A percentile compares a stretch with the other conserved stretches of the same genome.
phyloP scores from a whole-genome alignment of 2,797 vertebrate genomes.

The Nasua narica region DNA sequence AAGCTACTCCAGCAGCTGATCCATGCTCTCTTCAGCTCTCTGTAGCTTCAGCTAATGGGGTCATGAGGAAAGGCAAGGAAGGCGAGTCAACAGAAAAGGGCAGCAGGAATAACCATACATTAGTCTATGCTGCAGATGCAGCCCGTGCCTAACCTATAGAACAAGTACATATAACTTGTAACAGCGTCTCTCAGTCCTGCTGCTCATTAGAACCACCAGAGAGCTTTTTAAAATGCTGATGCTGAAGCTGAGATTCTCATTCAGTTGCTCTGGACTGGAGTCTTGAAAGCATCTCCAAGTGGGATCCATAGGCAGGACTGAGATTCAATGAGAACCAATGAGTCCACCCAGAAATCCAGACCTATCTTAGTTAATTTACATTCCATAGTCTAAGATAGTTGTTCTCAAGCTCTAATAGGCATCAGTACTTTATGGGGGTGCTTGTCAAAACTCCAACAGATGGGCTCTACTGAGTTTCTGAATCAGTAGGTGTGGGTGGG shows the following conservation, averaged over 20 bases:
- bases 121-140: neutral
- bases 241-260: neutral
- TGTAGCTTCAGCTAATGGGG: neutral
- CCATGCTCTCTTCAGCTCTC: neutral
- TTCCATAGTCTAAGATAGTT: neutral
- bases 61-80: neutral
- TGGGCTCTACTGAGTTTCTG: neutral
- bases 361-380: neutral
- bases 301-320: neutral
- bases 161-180: neutral
- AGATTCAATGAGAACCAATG: neutral
- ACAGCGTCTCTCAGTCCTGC: neutral
- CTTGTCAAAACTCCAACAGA: neutral
- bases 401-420: neutral
- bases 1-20: neutral
- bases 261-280: neutral
- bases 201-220: neutral
- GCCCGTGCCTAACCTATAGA: neutral
- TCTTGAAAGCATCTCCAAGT: neutral
- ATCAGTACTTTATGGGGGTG: neutral
- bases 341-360: neutral
- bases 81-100: neutral
- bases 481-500: neutral
- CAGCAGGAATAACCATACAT: neutral
- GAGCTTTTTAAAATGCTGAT: neutral